A percentile compares a stretch with the other conserved stretches of the same genome.
Evolutionary conservation across 2,113 vertebrate species (phyloP).

Genomic region (Myxocyprinus asiaticus): DNA sequence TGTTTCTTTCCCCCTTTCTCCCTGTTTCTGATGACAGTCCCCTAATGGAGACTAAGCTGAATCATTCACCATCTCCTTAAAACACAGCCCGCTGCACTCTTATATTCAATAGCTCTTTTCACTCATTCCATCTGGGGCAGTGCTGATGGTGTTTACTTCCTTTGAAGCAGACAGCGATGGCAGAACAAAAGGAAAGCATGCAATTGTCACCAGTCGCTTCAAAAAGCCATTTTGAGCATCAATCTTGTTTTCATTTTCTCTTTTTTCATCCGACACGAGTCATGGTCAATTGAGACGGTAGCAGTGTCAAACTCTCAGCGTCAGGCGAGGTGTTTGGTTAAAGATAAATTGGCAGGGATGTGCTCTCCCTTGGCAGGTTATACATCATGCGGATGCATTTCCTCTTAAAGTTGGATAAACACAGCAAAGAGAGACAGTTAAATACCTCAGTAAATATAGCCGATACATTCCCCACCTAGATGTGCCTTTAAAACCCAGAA

Average conservation of each 20-base stretch:
- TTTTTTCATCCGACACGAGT: constrained; percentile 39
- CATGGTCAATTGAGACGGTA: constrained; percentile 52
- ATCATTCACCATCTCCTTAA: constrained; percentile 32
- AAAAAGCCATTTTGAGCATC: constrained; percentile 42
- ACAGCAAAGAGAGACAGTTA: constrained; percentile 29
- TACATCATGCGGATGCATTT: constrained; percentile 50
- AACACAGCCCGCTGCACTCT: neutral
- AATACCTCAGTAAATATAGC: constrained; percentile 48
- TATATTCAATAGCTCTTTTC: constrained; percentile 23
- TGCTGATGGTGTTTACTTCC: constrained; percentile 17
- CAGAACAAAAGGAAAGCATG: constrained; percentile 37
- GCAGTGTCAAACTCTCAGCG: constrained; percentile 40
- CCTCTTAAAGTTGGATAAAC: constrained; percentile 28
- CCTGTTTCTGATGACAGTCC: constrained; percentile 11
- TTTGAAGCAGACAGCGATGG: constrained; percentile 26
- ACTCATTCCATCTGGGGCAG: constrained; percentile 5
- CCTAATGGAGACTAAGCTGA: constrained; percentile 50
- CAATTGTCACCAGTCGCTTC: constrained; percentile 38
- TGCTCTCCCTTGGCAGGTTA: constrained; percentile 43
- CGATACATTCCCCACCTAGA: constrained; percentile 6
- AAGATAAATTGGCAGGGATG: constrained; percentile 55
- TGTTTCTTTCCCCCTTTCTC: neutral
- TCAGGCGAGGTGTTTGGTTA: constrained; percentile 40
- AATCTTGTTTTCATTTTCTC: constrained; percentile 46
- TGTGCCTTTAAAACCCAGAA: neutral